Conservation (phyloP, 1,140 invertebrate species). For the Hypsibius dujardini region DNA sequence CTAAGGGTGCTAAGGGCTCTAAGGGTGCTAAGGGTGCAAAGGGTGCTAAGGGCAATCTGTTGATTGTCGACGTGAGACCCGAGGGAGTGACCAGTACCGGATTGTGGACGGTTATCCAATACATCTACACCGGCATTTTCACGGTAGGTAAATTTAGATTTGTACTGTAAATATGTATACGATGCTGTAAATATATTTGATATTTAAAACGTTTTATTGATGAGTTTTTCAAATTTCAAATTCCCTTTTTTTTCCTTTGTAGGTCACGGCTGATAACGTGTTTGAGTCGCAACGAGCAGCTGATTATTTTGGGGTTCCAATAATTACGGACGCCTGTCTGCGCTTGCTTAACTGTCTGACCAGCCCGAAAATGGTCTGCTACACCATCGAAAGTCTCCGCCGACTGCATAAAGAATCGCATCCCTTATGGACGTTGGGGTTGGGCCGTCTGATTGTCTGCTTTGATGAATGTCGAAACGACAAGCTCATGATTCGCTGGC, state of each 20-base stretch:
- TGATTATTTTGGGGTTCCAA: neutral
- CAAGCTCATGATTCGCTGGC: slow-evolving; percentile 1
- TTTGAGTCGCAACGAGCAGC: slow-evolving; percentile 13
- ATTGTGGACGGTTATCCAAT: slow-evolving; percentile 11
- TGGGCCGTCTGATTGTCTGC: slow-evolving; percentile 1
- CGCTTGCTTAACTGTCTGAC: slow-evolving; percentile 7
- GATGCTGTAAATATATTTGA: no score
- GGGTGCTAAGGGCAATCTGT: neutral
- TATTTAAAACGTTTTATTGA: no score
- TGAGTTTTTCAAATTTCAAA: no score
- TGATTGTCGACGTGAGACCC: neutral
- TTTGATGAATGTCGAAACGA: slow-evolving; percentile 14
- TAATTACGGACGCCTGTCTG: slow-evolving; percentile 2
- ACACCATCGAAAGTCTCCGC: neutral
- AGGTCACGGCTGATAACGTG: slow-evolving; percentile 8
- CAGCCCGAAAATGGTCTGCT: slow-evolving; percentile 12
- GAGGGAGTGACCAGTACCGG: neutral
- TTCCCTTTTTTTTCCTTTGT: no score
- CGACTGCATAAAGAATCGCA: neutral
- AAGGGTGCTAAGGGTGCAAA: no score
- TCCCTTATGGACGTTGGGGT: slow-evolving; percentile 8
- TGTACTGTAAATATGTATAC: no score
- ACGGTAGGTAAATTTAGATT: neutral
- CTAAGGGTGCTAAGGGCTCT: no score
- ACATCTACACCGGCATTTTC: neutral